A percentile compares a stretch with the other conserved stretches of the same genome.
These are phyloP conservation scores for Pocota personata DNA, from an alignment of 2,888 invertebrate genomes.

Conservation along the genomic window DNA sequence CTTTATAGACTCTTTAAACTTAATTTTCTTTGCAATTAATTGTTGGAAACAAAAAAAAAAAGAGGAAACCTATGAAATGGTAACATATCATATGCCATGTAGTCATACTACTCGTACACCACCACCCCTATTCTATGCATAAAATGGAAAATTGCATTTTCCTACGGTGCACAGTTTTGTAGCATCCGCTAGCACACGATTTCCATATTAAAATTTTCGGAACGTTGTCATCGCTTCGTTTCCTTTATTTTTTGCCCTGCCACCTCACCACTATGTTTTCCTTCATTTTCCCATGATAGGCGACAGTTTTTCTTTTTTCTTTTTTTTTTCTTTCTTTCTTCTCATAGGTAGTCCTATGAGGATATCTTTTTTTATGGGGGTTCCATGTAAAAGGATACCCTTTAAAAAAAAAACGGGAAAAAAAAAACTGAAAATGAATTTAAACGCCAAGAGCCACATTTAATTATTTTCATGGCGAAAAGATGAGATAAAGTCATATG, in stretches of 20 bases:
- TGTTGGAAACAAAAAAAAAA: not conserved
- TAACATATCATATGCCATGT: conserved; percentile 55
- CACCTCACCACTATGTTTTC: conserved; percentile 12
- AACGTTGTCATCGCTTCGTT: conserved; percentile 55
- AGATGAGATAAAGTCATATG: conserved; percentile 39
- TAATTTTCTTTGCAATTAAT: conserved; percentile 46
- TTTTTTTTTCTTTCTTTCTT: not conserved
- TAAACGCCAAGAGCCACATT: conserved; percentile 54
- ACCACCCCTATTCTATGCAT: not conserved
- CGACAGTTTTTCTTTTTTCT: conserved; percentile 34
- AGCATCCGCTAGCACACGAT: conserved; percentile 47
- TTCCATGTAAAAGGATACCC: not conserved
- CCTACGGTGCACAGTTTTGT: conserved; percentile 49
- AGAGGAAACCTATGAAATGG: conserved; percentile 1
- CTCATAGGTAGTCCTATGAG: conserved; percentile 28
- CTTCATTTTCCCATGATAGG: conserved; percentile 39
- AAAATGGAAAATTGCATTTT: conserved; percentile 69
- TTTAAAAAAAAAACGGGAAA: not conserved
- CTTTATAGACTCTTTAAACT: conserved; percentile 29
- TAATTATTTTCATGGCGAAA: conserved; percentile 54
- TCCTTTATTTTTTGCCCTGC: not conserved
- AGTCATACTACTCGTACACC: not conserved
- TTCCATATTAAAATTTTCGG: conserved; percentile 70
- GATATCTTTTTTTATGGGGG: conserved; percentile 5
- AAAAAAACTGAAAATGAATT: conserved; percentile 53